phyloP scores from a whole-genome alignment of 2,888 invertebrate genomes.

The Phyto melanocephala region DNA sequence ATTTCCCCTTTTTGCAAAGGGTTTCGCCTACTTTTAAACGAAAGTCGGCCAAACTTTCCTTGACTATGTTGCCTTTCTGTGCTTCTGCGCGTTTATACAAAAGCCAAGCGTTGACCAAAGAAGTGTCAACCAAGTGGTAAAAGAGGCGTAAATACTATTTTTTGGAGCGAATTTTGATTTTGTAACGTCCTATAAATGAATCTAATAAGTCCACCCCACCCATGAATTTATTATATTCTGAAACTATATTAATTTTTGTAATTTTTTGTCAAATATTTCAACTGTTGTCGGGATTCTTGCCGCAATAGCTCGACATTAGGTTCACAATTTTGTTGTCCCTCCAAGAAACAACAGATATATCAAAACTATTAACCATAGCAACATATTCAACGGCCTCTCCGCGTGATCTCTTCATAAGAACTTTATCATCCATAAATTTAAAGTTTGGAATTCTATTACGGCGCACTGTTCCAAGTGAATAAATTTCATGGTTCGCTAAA shows the following conservation, averaged over 20 bases:
- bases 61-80: conserved; percentile 30
- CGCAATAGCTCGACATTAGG: conserved; percentile 33
- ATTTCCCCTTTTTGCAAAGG: not conserved
- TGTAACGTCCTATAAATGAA: conserved; percentile 15
- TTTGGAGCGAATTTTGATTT: conserved; percentile 12
- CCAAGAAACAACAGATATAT: conserved; percentile 20
- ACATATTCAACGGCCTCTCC: conserved; percentile 12
- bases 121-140: not conserved
- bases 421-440: conserved; percentile 19
- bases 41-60: not conserved
- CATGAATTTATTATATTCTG: conserved; percentile 20
- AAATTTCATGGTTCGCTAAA: not conserved
- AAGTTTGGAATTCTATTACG: conserved; percentile 10
- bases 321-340: conserved; percentile 21
- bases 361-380: conserved; percentile 1
- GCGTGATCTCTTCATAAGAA: not conserved
- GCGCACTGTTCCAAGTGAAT: conserved; percentile 7
- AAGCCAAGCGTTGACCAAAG: conserved; percentile 23
- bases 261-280: conserved; percentile 7
- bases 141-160: conserved; percentile 8
- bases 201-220: conserved; percentile 19
- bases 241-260: not conserved
- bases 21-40: not conserved
- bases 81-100: conserved; percentile 39
- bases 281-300: conserved; percentile 1